A percentile compares a stretch with the other conserved stretches of the same genome.
Evolutionary conservation across 2,113 vertebrate genomes (phyloP).

Genomic region (Dicentrarchus labrax): DNA sequence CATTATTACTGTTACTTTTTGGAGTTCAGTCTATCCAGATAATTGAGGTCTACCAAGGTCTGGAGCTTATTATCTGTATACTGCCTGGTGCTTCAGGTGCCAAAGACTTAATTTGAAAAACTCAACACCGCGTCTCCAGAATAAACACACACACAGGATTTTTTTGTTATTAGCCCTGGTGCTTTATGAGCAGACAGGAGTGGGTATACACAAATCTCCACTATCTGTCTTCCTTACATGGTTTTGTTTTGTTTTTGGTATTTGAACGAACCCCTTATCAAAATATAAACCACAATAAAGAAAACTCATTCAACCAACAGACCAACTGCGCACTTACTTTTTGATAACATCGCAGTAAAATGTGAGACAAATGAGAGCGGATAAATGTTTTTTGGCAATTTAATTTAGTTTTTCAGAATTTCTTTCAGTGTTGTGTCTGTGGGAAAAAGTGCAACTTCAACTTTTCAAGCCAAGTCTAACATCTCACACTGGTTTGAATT

Average conservation of each 20-base stretch:
- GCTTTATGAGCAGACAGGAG: not conserved
- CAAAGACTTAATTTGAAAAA: slow-evolving; percentile 30
- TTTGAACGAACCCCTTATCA: not conserved
- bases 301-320: not conserved
- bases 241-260: not conserved
- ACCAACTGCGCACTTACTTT: not conserved
- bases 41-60: not conserved
- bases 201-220: not conserved
- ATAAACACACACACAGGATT: not conserved
- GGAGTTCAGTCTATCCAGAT: not conserved
- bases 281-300: not conserved
- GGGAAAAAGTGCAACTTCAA: not conserved
- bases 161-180: too few relatives aligned
- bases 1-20: not conserved
- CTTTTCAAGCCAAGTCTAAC: not conserved
- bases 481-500: not conserved
- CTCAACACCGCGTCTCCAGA: not conserved
- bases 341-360: not conserved
- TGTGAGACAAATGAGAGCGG: not conserved
- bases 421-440: not conserved
- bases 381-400: not conserved
- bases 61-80: slow-evolving; percentile 5
- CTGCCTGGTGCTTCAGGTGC: not conserved
- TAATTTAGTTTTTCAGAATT: not conserved
- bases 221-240: not conserved